phyloP scores from a whole-genome alignment of 1,140 invertebrate genomes.

The Lordiphosa collinella region DNA sequence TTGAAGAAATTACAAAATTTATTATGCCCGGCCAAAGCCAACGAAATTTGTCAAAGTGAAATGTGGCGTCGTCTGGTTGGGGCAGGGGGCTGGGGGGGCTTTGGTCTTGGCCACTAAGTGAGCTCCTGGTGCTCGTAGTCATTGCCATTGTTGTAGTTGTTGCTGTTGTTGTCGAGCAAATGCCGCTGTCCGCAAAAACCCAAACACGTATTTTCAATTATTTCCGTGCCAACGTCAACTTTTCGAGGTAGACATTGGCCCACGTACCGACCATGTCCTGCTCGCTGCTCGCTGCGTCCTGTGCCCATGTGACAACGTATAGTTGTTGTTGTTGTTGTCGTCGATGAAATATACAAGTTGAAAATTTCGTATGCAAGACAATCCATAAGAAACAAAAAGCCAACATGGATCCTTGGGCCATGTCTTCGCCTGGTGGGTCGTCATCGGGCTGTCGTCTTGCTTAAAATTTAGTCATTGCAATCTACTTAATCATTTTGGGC shows the following conservation, averaged over 20 bases:
- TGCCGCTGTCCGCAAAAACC: conserved; percentile 70
- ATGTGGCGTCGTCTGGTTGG: conserved; percentile 12
- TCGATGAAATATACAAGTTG: conserved; percentile 62
- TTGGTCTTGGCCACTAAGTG: conserved; percentile 16
- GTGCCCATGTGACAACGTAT: conserved; percentile 22
- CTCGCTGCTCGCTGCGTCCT: no score
- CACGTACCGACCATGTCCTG: conserved; percentile 4
- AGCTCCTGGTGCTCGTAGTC: conserved; percentile 7
- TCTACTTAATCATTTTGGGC: conserved; percentile 73
- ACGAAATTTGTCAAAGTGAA: conserved; percentile 64
- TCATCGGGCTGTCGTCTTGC: conserved; percentile 58
- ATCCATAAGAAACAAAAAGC: conserved; percentile 14
- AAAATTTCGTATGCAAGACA: conserved; percentile 70
- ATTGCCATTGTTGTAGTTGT: no score
- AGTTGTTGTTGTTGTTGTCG: conserved; percentile 39
- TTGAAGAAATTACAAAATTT: conserved; percentile 70
- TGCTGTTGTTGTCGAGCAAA: conserved; percentile 49
- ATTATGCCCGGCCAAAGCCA: conserved; percentile 57
- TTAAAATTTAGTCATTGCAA: conserved; percentile 73
- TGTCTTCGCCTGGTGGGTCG: conserved; percentile 12
- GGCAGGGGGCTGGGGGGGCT: conserved; percentile 1
- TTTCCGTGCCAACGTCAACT: conserved; percentile 70
- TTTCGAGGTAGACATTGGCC: conserved; percentile 49
- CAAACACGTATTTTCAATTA: conserved; percentile 78
- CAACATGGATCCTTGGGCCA: neutral